A percentile compares a stretch with the other conserved stretches of the same genome.
Evolutionary conservation across 1,140 invertebrate species (phyloP).

Genomic region (Drosophila nannoptera): DNA sequence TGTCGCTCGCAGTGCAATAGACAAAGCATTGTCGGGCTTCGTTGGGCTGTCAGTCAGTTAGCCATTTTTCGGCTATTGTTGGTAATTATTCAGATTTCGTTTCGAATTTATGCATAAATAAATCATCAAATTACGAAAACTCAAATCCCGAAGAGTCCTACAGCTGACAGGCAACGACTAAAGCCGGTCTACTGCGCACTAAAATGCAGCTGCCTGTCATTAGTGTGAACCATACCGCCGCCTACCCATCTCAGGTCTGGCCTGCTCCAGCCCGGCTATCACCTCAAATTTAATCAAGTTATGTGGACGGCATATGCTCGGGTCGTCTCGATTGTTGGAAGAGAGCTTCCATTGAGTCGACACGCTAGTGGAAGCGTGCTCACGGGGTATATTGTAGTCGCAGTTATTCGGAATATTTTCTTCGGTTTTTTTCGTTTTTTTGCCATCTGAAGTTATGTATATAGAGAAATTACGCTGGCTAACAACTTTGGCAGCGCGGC

Average conservation of each 20-base stretch:
- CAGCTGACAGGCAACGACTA: constrained; percentile 51
- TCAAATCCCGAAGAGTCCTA: constrained; percentile 54
- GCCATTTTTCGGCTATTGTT: constrained; percentile 46
- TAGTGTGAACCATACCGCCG: constrained; percentile 20
- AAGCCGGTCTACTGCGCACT: constrained; percentile 38
- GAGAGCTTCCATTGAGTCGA: too few relatives aligned
- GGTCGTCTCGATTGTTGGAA: background rate
- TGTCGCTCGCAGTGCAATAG: background rate
- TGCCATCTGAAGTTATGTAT: constrained; percentile 38
- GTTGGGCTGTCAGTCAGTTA: constrained; percentile 49
- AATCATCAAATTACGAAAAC: constrained; percentile 51
- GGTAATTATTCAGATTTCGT: constrained; percentile 70
- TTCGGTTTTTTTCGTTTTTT: constrained; percentile 7
- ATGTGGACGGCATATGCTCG: constrained; percentile 40
- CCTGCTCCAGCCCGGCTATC: background rate
- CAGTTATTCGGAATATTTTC: constrained; percentile 4
- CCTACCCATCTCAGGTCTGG: background rate
- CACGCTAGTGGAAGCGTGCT: too few relatives aligned
- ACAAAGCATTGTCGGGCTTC: constrained; percentile 14
- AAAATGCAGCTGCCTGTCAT: constrained; percentile 70
- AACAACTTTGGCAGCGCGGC: constrained; percentile 42
- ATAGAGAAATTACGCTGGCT: constrained; percentile 55
- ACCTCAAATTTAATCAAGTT: constrained; percentile 61
- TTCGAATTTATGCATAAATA: constrained; percentile 70
- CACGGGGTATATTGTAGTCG: background rate